Conservation (phyloP, 1,140 invertebrate genomes). For the Leptoteleia sp. region DNA sequence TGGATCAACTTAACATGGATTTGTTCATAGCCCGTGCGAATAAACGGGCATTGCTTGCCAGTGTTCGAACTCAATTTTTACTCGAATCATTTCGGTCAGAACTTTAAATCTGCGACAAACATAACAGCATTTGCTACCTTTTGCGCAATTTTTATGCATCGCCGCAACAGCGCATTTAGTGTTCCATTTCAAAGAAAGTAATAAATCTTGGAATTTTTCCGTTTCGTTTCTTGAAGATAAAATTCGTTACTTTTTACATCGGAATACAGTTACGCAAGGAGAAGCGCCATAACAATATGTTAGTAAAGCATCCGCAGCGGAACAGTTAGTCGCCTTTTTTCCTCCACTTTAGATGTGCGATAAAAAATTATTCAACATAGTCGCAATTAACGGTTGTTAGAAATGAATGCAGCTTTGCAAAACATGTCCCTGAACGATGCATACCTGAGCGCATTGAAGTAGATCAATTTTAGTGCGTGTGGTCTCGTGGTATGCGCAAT, state of each 20-base stretch:
- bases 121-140: conserved; percentile 51
- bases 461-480: conserved; percentile 31
- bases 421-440: conserved; percentile 20
- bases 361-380: conserved; percentile 15
- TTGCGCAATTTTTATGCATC: conserved; percentile 19
- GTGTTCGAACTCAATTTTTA: too few species aligned
- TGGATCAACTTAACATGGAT: too few species aligned
- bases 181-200: conserved; percentile 16
- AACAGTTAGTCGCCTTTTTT: conserved; percentile 12
- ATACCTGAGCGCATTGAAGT: conserved; percentile 6
- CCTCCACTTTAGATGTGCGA: neutral
- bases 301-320: conserved; percentile 4
- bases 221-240: conserved; percentile 18
- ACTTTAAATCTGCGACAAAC: conserved; percentile 54
- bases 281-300: conserved; percentile 19
- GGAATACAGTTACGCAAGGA: conserved; percentile 9
- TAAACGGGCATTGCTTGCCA: conserved; percentile 39
- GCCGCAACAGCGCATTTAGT: conserved; percentile 14
- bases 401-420: conserved; percentile 9
- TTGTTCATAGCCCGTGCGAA: too few species aligned
- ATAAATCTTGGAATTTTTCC: conserved; percentile 31
- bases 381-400: conserved; percentile 23
- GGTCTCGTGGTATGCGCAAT: conserved; percentile 19
- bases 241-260: conserved; percentile 5
- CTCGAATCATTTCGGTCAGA: too few species aligned